Evolutionary conservation across 2,113 vertebrate species (phyloP).

Genomic region (Salminus brasiliensis): DNA sequence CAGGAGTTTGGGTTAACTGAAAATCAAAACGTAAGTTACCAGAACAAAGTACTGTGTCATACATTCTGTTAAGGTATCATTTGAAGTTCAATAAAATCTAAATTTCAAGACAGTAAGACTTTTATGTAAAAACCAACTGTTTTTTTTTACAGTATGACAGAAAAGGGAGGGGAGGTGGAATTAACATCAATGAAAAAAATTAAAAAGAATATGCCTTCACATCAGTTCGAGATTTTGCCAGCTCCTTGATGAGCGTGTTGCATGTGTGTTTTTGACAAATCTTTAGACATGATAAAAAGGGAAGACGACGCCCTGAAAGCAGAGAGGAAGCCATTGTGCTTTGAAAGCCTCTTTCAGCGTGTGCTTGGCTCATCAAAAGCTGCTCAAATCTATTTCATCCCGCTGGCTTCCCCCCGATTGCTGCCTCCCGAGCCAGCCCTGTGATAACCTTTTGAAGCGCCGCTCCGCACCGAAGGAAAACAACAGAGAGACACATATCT

Average conservation of each 20-base stretch:
- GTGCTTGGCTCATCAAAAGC: constrained; percentile 63
- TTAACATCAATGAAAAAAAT: neutral
- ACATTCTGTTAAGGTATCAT: neutral
- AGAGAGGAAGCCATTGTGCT: constrained; percentile 56
- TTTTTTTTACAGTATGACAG: neutral
- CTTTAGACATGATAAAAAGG: constrained; percentile 51
- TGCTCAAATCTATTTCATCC: constrained; percentile 62
- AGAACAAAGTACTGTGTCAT: neutral
- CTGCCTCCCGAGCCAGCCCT: constrained; percentile 55
- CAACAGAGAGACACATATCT: constrained; percentile 54
- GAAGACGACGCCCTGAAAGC: constrained; percentile 38
- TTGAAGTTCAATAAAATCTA: neutral
- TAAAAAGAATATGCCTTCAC: constrained; percentile 55
- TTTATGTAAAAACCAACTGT: neutral
- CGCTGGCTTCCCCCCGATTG: constrained; percentile 57
- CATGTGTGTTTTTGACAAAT: constrained; percentile 54
- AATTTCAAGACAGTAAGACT: neutral
- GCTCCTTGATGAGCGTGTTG: constrained; percentile 49
- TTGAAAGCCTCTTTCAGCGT: constrained; percentile 65
- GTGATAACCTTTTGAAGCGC: constrained; percentile 68
- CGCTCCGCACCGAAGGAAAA: constrained; percentile 49
- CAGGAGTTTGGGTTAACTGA: too few relatives aligned
- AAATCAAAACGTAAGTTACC: neutral
- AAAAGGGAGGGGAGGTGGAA: neutral
- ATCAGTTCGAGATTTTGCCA: constrained; percentile 55